phyloP scores from a whole-genome alignment of 1,140 invertebrate species.

The Manduca sexta region DNA sequence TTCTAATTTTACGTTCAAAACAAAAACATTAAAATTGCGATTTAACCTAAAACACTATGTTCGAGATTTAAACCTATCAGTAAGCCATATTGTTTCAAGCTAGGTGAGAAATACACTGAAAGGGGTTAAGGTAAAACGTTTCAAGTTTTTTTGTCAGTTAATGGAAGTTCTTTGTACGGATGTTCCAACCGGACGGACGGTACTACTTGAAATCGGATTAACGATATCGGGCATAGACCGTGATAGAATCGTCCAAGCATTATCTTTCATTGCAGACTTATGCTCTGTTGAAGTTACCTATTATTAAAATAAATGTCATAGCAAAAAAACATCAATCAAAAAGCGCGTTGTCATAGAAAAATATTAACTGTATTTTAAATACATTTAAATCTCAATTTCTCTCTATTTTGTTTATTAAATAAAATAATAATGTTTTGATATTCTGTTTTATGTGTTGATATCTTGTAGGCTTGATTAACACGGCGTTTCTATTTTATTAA shows the following conservation, averaged over 20 bases:
- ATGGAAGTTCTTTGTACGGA: constrained; percentile 66
- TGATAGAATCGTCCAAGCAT: constrained; percentile 42
- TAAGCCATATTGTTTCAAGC: constrained; percentile 19
- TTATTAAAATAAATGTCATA: too few species aligned
- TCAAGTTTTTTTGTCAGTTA: constrained; percentile 55
- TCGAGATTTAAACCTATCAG: background rate
- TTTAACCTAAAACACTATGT: too few species aligned
- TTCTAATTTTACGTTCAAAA: too few species aligned
- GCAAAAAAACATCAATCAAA: too few species aligned
- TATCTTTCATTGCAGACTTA: constrained; percentile 35
- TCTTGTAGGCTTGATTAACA: background rate
- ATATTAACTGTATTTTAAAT: too few species aligned
- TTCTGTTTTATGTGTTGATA: background rate
- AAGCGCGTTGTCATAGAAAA: too few species aligned
- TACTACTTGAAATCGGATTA: constrained; percentile 60
- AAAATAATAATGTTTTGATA: background rate
- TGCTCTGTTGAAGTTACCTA: constrained; percentile 6
- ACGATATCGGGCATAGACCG: constrained; percentile 45
- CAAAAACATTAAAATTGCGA: too few species aligned
- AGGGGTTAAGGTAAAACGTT: constrained; percentile 57
- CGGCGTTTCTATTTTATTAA: too few species aligned
- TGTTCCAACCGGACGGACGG: constrained; percentile 44
- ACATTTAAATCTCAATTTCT: too few species aligned
- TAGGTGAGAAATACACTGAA: constrained; percentile 32
- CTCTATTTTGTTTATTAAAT: background rate